Base-by-base conservation (phyloP, 2,888 invertebrate genomes). In the Junonia oenone region DNA sequence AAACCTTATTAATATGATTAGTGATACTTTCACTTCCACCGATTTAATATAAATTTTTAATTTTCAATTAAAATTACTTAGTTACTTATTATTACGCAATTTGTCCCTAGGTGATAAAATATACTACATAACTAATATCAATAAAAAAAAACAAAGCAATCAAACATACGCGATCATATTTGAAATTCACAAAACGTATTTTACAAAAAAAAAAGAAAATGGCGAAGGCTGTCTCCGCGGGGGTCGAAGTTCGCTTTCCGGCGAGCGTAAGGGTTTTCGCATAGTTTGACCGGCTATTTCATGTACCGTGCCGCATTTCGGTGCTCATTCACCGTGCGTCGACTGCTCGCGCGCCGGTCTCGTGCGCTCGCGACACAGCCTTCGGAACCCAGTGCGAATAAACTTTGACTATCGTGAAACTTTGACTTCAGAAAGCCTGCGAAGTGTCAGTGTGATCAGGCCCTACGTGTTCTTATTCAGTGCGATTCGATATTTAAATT, bases 251-350 rank as follows among this genome's bases (percentile, higher is more conserved):
- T 78, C 77, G 77, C 73, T 78, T 78, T 81, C 77, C 77, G 73
- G 66, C 75, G 74, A 78, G 76, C 75, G 77, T 77, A 83, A 87
- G 84, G 88, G 89, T 84, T 90, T 90, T 89, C 87, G 89, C 90
- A 77, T 85, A 85, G 80, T 82, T 85, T 81, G 83, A 80, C 80
- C 78, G 85, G 81, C 86, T 90, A 90, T 89, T 90, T 90, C 79
- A 90, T 84, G 81, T 87, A 83, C 83, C 75, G 87, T 81, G 81
- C 85, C 81, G 84, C 86, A 83, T 88, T 90, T 90, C 72, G 90
- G 90, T 75, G 83, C 75, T 84, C 91, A 91, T 91, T 91, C 91
- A 90, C 83, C 83, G 82, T 76, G 78, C 72, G 83, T 76, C 87
- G 86, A 86, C 83, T 88, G 85, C 86, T 76, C 89, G 87, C 85